Conservation (phyloP, 2,888 invertebrate species). For the Drosophila recens region DNA sequence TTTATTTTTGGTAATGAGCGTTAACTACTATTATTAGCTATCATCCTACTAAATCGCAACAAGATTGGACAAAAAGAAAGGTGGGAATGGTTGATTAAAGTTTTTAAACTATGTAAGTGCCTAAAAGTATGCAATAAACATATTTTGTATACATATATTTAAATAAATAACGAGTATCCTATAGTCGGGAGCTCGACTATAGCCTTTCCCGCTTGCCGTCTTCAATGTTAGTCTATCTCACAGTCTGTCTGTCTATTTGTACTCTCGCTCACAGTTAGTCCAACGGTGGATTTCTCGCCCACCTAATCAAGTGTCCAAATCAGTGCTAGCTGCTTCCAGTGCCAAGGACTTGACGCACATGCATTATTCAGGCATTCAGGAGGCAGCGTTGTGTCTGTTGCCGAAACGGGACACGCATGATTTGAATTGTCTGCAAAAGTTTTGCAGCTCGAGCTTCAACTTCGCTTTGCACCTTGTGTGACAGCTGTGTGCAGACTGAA, state of each 20-base stretch:
- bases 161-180: too few species aligned
- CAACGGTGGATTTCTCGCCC: slow-evolving; percentile 31
- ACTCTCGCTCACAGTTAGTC: background rate
- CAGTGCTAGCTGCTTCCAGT: slow-evolving; percentile 39
- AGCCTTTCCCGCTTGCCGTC: too few species aligned
- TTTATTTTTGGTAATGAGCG: too few species aligned
- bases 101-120: too few species aligned
- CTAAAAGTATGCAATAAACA: too few species aligned
- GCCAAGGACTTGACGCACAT: slow-evolving; percentile 52
- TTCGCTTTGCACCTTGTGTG: slow-evolving; percentile 69
- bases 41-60: too few species aligned
- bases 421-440: slow-evolving; percentile 68
- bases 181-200: too few species aligned
- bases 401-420: slow-evolving; percentile 66
- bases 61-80: too few species aligned
- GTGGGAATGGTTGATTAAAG: too few species aligned
- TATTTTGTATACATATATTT: too few species aligned
- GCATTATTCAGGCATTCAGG: slow-evolving; percentile 69
- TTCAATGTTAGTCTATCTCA: background rate
- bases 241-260: background rate
- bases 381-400: slow-evolving; percentile 46
- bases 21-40: too few species aligned
- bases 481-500: slow-evolving; percentile 61
- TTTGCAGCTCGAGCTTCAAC: slow-evolving; percentile 46
- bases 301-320: slow-evolving; percentile 72